Conservation (phyloP, 1,140 invertebrate species). For the Pogonomyrmex barbatus region DNA sequence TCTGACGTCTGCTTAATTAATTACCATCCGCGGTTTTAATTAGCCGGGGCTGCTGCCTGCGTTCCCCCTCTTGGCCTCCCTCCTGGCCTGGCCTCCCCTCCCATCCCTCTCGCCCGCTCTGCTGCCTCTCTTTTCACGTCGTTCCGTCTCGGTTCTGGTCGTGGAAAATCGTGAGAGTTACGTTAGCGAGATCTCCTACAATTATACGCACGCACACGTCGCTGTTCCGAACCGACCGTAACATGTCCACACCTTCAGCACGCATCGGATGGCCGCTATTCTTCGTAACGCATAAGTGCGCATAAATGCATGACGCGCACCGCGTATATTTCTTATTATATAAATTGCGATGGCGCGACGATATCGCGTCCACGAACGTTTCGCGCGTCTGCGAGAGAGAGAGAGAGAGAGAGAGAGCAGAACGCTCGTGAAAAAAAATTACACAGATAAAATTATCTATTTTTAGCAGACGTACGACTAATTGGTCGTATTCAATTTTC, state of each 20-base stretch:
- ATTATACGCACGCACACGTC: constrained; percentile 21
- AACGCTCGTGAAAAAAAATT: neutral
- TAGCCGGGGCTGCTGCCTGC: constrained; percentile 80
- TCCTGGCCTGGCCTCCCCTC: neutral
- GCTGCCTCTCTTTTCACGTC: constrained; percentile 44
- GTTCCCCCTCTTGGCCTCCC: constrained; percentile 58
- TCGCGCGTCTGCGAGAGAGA: neutral
- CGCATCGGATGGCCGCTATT: constrained; percentile 64
- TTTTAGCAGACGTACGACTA: neutral
- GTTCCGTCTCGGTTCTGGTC: constrained; percentile 57
- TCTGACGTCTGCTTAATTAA: constrained; percentile 86
- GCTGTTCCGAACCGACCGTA: constrained; percentile 50
- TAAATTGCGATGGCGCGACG: neutral
- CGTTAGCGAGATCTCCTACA: constrained; percentile 48
- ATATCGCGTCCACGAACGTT: constrained; percentile 14
- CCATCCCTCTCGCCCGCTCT: constrained; percentile 4
- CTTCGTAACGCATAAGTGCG: constrained; percentile 52
- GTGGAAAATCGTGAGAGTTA: constrained; percentile 73
- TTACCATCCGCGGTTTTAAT: constrained; percentile 86
- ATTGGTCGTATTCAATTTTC: neutral
- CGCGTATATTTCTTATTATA: constrained; percentile 7
- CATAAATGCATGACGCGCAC: constrained; percentile 54
- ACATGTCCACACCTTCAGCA: constrained; percentile 68
- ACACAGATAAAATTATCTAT: neutral
- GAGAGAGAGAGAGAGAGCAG: no score